Base-by-base conservation (phyloP, 2,888 invertebrate species). In the Allophyes oxyacanthae region DNA sequence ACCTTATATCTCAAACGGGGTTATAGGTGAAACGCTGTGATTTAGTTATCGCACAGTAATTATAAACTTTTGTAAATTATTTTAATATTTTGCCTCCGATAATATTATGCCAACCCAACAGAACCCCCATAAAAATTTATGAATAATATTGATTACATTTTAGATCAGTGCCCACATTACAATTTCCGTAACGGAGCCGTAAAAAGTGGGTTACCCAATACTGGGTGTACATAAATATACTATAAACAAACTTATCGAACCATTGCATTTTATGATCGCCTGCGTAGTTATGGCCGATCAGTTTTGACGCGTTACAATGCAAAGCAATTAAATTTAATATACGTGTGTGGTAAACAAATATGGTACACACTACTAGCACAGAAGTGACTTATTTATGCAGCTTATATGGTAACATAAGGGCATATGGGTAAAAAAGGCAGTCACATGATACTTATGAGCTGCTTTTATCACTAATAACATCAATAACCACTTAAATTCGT, bases 41-140 rank as follows among this genome's bases (percentile, higher is more conserved):
- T 82, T 82, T 74, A 69, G 70, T 81, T 89, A 89, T 89, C 86
- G 68, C 41, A 56, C 34, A 66, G 75, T 81, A 86, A 86, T 82
- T 84, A 83, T 83, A 82, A 82, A 80, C 61, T 76, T 82, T 64
- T 70, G 57, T 71, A 73, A 77, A 87, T 83, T 86, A 85, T 87
- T 84, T 85, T 80, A 62, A 70, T 79, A 77, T 75, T 63, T 63
- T 58, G 33, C n/a, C n/a, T n/a, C n/a, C n/a, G 7, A 44, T 59
- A 8, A 30, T 44, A 61, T 45, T 44, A 33, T 50, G 53, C 10
- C 50, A 15, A 57, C 56, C 57, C 62, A 55, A 53, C 52, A 63
- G 40, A 58, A 53, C 55, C 57, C 55, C 48, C 46, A 28, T 6
- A 28, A 32, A n/a, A 33, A 13, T 15, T 34, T n/a, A 42, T 36